Evolutionary conservation across 1,140 invertebrate genomes (phyloP), one percentile per base, ranked within the genome.

Genomic region (Bombus consobrinus): DNA sequence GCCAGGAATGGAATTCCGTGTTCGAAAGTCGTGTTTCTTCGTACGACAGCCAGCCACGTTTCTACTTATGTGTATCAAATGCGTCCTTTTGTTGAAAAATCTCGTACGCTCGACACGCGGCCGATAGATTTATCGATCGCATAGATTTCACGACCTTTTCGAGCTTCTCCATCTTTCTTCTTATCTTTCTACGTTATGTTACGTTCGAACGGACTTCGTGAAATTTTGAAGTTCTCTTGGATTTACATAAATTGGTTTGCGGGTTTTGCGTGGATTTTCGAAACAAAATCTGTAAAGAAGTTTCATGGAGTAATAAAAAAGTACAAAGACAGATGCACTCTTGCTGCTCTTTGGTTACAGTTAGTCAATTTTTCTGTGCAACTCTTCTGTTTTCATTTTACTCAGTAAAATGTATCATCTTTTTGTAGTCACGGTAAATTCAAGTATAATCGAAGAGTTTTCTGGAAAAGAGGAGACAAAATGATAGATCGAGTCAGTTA

Each of bases 11-110:
- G 69, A 43, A 71, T 80, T 64, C 76, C 79, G 81, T 87, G 87
- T 83, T 88, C 71, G 72, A 84, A 84, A 90, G 83, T 88, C 90
- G 80, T 75, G 81, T 84, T 90, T 87, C 84, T 85, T 76, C 53
- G 59, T 76, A 86, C 75, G 66, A 80, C 79, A 84, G 59, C 28
- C 78, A n/a, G 8, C 72, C 79, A 64, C 66, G 78, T 76, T 85
- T 66, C 79, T 69, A 59, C 83, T 81, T 71, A 71, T 88, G 87
- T 85, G 73, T 68, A 77, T 64, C 43, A 66, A 62, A 59, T 47
- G 39, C 43, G 34, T 41, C 66, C 43, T 47, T 78, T 79, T 73
- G 81, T 66, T 18, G 53, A 62, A 71, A 37, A 64, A 89, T 81
- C 57, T 25, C 73, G 37, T 34, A 37, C 59, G 5, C 22, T 53